Evolutionary conservation across 2,113 vertebrate species (phyloP).

Genomic region (Alectura lathami): DNA sequence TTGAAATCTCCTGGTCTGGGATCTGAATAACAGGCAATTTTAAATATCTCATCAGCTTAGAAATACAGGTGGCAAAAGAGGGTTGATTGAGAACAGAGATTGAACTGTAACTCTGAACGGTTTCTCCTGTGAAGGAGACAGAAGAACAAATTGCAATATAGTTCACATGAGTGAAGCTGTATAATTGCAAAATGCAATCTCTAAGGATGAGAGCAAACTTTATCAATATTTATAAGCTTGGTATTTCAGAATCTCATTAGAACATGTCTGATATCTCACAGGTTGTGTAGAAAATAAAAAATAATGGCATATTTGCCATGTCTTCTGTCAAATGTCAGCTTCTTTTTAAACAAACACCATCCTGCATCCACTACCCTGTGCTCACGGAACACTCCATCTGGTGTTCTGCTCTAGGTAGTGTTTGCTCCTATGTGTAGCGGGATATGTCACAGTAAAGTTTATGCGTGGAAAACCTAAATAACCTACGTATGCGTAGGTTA

Average conservation of each 20-base stretch:
- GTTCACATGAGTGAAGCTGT: conserved; percentile 44
- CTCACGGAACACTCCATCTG: not conserved
- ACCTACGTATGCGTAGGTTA: conserved; percentile 5
- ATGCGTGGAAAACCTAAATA: conserved; percentile 1
- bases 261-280: not conserved
- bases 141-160: conserved; percentile 57
- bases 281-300: conserved; percentile 37
- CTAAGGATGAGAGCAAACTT: not conserved
- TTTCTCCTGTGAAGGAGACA: conserved; percentile 27
- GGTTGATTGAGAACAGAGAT: conserved; percentile 45
- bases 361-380: not conserved
- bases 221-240: conserved; percentile 61
- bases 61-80: conserved; percentile 17
- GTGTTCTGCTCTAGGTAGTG: conserved; percentile 41
- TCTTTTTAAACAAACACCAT: conserved; percentile 19
- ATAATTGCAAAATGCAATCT: conserved; percentile 44
- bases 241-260: conserved; percentile 56
- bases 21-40: not conserved
- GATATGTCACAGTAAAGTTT: not conserved
- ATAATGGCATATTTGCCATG: not conserved
- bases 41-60: conserved; percentile 29
- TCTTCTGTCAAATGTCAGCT: conserved; percentile 28
- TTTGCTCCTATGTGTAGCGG: not conserved
- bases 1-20: not conserved
- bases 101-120: conserved; percentile 34